These are phyloP conservation scores for Malthinus flaveolus DNA, from an alignment of 2,888 invertebrate species.

Conservation along the genomic window DNA sequence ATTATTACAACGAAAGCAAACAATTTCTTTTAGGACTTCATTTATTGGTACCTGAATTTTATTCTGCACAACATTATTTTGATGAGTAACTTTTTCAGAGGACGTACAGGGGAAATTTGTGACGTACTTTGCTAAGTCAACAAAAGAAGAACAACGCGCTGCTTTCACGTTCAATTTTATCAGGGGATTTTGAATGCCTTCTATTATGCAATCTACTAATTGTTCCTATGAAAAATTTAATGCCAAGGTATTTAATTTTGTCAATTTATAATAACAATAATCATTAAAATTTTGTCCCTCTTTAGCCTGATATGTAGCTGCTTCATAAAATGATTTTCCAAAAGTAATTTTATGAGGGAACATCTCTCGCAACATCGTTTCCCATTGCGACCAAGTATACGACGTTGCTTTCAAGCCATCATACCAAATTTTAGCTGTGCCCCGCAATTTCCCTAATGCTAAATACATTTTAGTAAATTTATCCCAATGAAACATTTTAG, in stretches of 20 bases:
- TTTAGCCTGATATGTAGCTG: background rate
- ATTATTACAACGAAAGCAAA: slow-evolving; percentile 1
- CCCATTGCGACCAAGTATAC: background rate
- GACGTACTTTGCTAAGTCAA: background rate
- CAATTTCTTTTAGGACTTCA: background rate
- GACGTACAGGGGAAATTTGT: background rate
- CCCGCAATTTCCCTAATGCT: slow-evolving; percentile 12
- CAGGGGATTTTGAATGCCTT: background rate
- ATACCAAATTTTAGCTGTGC: slow-evolving; percentile 1
- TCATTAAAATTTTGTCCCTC: slow-evolving; percentile 4
- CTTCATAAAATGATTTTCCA: background rate
- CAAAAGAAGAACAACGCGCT: background rate
- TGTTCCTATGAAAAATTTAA: slow-evolving; percentile 10
- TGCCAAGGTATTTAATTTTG: background rate
- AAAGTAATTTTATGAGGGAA: slow-evolving; percentile 4
- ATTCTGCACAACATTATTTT: no score
- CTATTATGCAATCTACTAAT: slow-evolving; percentile 5
- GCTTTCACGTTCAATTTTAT: background rate
- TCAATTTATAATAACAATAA: slow-evolving; percentile 5
- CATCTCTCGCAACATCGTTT: slow-evolving; percentile 4
- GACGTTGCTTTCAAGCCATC: background rate
- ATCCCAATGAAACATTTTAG: slow-evolving; percentile 19
- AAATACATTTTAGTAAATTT: slow-evolving; percentile 12
- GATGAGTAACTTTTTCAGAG: no score
- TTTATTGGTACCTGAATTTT: background rate